Percentiles rank a stretch among this genome's conserved stretches.
phyloP scores from a whole-genome alignment of 2,797 vertebrate species.

The Sandelia bainsii region DNA sequence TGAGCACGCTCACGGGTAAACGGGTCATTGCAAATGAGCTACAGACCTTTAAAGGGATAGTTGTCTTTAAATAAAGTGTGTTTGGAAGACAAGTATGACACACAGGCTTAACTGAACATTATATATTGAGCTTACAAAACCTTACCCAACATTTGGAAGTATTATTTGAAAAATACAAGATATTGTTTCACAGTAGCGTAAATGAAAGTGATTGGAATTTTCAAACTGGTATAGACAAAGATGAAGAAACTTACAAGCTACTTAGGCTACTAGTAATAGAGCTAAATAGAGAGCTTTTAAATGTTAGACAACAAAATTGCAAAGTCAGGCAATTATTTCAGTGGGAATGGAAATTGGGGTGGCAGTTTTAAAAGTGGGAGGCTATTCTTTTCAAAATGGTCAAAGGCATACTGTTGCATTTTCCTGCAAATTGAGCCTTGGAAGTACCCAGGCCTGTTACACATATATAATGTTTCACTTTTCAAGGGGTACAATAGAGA shows the following conservation, averaged over 20 bases:
- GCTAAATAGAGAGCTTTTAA: not conserved
- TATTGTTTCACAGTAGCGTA: not conserved
- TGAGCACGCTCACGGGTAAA: constrained; percentile 56
- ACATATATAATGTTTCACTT: constrained; percentile 26
- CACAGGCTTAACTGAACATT: constrained; percentile 3
- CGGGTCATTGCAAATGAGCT: constrained; percentile 78
- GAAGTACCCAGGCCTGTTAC: constrained; percentile 3
- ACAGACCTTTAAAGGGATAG: constrained; percentile 62
- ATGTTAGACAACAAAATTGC: not conserved
- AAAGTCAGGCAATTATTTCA: not conserved
- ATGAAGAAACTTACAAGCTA: too few relatives aligned
- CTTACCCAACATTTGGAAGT: not conserved
- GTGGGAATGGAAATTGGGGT: not conserved
- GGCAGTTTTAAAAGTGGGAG: not conserved
- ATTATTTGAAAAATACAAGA: not conserved
- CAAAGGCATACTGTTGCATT: not conserved
- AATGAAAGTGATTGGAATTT: not conserved
- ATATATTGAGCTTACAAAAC: not conserved
- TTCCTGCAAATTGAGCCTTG: not conserved
- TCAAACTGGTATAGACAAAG: not conserved
- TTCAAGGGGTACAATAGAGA: constrained; percentile 25
- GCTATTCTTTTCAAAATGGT: not conserved
- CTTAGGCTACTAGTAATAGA: not conserved
- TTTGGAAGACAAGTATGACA: constrained; percentile 10
- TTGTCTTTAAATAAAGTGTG: constrained; percentile 48